Conservation (phyloP, 1,140 invertebrate species). For the Drosophila saltans region DNA sequence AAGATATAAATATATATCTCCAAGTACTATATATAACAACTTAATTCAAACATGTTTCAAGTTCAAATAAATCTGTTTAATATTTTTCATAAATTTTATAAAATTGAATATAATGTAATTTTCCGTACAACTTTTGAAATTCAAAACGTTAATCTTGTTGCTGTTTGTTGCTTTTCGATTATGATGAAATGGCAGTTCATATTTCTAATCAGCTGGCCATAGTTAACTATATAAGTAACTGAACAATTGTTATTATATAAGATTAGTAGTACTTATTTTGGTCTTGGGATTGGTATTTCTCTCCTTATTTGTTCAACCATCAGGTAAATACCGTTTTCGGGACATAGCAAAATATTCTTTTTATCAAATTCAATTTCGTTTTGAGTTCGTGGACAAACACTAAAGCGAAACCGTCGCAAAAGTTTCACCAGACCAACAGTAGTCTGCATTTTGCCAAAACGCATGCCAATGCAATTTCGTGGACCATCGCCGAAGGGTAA, state of each 20-base stretch:
- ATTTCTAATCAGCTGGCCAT: neutral
- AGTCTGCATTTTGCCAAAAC: slow-evolving; percentile 84
- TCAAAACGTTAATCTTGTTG: neutral
- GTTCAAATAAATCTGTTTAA: neutral
- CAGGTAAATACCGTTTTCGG: slow-evolving; percentile 82
- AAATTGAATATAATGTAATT: neutral
- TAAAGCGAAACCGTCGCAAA: slow-evolving; percentile 77
- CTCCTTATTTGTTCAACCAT: slow-evolving; percentile 48
- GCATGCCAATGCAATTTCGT: slow-evolving; percentile 84
- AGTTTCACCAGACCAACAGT: slow-evolving; percentile 82
- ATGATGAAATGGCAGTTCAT: neutral
- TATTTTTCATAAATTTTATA: neutral
- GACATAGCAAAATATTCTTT: slow-evolving; percentile 81
- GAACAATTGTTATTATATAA: neutral
- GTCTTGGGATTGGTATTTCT: too few relatives aligned
- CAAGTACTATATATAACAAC: neutral
- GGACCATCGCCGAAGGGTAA: slow-evolving; percentile 86
- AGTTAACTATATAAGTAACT: neutral
- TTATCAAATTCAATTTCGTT: slow-evolving; percentile 83
- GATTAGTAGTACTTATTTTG: neutral
- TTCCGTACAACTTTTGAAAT: neutral
- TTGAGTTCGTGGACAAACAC: slow-evolving; percentile 73
- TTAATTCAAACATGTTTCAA: neutral
- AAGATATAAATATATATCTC: neutral
- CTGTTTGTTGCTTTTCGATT: neutral